These are phyloP conservation scores for Peromyscus polionotus DNA, from an alignment of 2,113 vertebrate species.

Conservation along the genomic window DNA sequence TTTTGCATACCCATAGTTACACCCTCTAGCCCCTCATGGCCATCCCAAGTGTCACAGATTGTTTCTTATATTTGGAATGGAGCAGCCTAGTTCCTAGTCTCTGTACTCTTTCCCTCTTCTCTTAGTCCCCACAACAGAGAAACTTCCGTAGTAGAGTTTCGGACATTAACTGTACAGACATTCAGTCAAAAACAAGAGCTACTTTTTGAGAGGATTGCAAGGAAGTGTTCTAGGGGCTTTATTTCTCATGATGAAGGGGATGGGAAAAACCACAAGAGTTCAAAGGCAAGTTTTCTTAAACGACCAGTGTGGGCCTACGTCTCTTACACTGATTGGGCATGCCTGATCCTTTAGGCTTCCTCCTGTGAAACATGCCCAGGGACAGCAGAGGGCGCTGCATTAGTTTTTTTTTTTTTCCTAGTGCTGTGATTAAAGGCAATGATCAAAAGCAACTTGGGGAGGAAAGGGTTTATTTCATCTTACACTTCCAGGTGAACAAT, in stretches of 20 bases:
- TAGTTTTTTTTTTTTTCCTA: not conserved
- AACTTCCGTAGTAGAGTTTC: constrained; percentile 3
- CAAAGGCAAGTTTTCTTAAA: not conserved
- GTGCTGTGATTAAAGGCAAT: not conserved
- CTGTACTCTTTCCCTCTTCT: not conserved
- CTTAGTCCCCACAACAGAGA: constrained; percentile 68
- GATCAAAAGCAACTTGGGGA: not conserved
- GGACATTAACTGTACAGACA: not conserved
- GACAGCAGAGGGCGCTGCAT: not conserved
- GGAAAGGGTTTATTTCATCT: not conserved
- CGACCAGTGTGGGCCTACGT: not conserved
- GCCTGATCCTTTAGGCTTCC: not conserved
- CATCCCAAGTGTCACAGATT: constrained; percentile 28
- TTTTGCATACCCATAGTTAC: constrained; percentile 40
- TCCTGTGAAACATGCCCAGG: not conserved
- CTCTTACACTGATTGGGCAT: not conserved
- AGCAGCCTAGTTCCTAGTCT: constrained; percentile 52
- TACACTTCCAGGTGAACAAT: not conserved
- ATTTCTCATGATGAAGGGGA: not conserved
- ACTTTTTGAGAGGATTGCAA: constrained; percentile 40
- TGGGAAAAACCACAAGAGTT: not conserved
- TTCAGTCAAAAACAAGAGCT: not conserved
- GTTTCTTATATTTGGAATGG: constrained; percentile 3
- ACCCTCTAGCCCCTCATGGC: not conserved
- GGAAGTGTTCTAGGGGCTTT: constrained; percentile 51